These are phyloP conservation scores for Siniperca scherzeri DNA, from an alignment of 2,797 vertebrate species.

Conservation along the genomic window DNA sequence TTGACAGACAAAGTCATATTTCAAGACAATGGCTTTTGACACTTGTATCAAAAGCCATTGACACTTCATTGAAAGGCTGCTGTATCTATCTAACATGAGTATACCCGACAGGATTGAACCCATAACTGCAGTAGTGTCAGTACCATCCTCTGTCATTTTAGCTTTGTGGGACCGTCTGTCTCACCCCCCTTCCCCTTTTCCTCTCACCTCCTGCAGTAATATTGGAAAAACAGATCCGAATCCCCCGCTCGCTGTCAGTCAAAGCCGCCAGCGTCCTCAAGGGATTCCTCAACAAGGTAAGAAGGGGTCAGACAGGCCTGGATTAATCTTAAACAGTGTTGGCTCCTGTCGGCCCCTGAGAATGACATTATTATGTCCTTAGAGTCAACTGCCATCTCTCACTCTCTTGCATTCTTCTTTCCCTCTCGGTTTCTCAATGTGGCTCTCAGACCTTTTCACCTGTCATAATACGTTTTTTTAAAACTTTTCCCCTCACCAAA, in stretches of 20 bases:
- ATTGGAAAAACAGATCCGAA: conserved; percentile 99
- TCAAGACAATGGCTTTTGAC: neutral
- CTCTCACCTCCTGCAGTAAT: conserved; percentile 87
- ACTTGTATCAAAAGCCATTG: neutral
- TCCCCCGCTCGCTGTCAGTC: conserved; percentile 97
- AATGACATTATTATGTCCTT: conserved; percentile 34
- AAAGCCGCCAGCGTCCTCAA: conserved; percentile 99
- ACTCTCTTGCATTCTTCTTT: neutral
- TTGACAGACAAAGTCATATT: conserved; percentile 23
- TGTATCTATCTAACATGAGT: neutral
- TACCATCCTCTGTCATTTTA: conserved; percentile 24
- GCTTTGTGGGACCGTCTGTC: conserved; percentile 16
- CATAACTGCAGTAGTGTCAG: conserved; percentile 37
- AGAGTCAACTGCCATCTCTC: conserved; percentile 6
- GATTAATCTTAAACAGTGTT: conserved; percentile 35
- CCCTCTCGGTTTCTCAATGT: conserved; percentile 1
- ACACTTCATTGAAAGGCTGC: conserved; percentile 10
- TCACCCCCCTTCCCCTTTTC: conserved; percentile 15
- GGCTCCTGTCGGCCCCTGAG: conserved; percentile 22
- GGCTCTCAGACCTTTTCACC: conserved; percentile 28
- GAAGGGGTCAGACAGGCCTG: conserved; percentile 32
- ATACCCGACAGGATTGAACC: conserved; percentile 13
- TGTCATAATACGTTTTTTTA: neutral
- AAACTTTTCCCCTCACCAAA: neutral
- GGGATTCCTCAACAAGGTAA: conserved; percentile 99